These are phyloP conservation scores for Drosophila planitibia DNA, from an alignment of 2,888 invertebrate species.

Conservation along the genomic window DNA sequence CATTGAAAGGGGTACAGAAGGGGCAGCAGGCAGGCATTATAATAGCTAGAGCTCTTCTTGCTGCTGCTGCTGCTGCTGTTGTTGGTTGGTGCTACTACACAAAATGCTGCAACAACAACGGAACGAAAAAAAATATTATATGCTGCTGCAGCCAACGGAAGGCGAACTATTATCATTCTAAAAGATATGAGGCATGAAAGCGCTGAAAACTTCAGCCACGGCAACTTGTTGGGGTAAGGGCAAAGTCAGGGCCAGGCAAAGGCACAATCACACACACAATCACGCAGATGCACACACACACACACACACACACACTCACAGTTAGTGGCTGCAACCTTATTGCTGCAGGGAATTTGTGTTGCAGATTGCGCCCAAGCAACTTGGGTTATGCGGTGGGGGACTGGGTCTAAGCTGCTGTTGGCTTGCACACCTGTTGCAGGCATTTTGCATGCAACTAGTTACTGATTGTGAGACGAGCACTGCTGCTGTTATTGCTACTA, in stretches of 20 bases:
- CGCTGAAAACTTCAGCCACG: constrained; percentile 64
- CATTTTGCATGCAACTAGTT: constrained; percentile 81
- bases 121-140: constrained; percentile 34
- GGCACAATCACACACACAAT: constrained; percentile 35
- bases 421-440: constrained; percentile 75
- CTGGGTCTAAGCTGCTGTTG: constrained; percentile 51
- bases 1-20: constrained; percentile 33
- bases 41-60: constrained; percentile 33
- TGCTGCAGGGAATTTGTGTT: constrained; percentile 73
- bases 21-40: constrained; percentile 25
- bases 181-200: constrained; percentile 71
- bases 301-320: constrained; percentile 12
- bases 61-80: constrained; percentile 13
- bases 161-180: constrained; percentile 78
- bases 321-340: constrained; percentile 55
- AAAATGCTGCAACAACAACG: constrained; percentile 36
- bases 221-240: constrained; percentile 54
- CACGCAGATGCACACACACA: constrained; percentile 20
- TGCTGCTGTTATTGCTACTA: constrained; percentile 19
- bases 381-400: constrained; percentile 27
- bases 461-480: constrained; percentile 44
- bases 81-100: constrained; percentile 33
- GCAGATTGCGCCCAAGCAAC: constrained; percentile 65
- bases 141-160: constrained; percentile 63
- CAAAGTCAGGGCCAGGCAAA: constrained; percentile 31